Percentiles rank a stretch among this genome's conserved stretches.
Conservation (phyloP, 2,113 vertebrate genomes). For the Cyanoliseus patagonus region DNA sequence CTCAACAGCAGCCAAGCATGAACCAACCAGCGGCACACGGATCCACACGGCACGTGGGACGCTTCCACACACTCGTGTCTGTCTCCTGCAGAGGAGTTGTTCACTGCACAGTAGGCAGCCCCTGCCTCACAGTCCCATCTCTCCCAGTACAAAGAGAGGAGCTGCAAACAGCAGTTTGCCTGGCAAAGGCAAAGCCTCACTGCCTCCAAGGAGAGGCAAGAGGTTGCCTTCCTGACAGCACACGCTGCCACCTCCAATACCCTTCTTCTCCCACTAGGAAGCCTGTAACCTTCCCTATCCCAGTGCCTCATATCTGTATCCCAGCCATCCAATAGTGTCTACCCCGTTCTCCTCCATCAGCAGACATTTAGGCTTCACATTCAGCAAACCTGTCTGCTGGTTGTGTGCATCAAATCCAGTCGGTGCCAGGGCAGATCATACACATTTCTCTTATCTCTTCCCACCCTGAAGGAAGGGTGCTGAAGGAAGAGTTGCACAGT, state of each 20-base stretch:
- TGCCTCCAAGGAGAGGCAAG: neutral
- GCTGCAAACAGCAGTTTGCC: neutral
- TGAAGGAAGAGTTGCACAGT: neutral
- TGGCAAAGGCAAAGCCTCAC: neutral
- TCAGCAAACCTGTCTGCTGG: neutral
- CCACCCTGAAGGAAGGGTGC: neutral
- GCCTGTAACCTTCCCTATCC: neutral
- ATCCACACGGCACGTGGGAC: neutral
- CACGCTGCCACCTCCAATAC: neutral
- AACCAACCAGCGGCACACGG: neutral
- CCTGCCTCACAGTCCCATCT: neutral
- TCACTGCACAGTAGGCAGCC: neutral
- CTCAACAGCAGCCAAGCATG: neutral
- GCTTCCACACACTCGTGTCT: neutral
- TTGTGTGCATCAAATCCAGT: neutral
- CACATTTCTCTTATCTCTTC: neutral
- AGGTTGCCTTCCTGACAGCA: neutral
- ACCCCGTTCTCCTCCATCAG: neutral
- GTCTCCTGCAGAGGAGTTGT: neutral
- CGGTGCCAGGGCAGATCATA: neutral
- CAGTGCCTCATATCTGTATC: neutral
- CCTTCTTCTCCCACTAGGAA: neutral
- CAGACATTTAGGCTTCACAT: neutral
- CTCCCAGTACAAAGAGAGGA: neutral
- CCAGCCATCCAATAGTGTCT: neutral